phyloP scores from a whole-genome alignment of 2,888 invertebrate genomes.

The Epirrhoe alternata region DNA sequence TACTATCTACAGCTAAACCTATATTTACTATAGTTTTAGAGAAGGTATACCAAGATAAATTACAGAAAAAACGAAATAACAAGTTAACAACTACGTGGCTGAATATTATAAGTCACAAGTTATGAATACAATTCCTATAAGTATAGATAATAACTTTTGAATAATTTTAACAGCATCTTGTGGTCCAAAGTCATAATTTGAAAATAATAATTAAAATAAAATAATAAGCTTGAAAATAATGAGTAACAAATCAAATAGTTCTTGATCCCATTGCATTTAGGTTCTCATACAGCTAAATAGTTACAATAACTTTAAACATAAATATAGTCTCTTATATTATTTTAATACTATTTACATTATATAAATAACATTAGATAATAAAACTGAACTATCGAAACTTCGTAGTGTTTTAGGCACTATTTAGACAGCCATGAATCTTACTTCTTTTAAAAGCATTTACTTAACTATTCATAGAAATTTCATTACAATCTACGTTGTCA shows the following conservation, averaged over 20 bases:
- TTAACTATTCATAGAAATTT: conserved; percentile 69
- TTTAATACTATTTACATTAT: conserved; percentile 73
- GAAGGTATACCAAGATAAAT: background rate
- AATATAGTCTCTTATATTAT: conserved; percentile 60
- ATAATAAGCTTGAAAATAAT: background rate
- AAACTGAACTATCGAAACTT: conserved; percentile 83
- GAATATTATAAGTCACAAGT: background rate
- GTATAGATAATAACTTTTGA: background rate
- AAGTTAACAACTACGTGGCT: background rate
- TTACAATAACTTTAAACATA: conserved; percentile 49
- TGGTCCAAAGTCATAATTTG: conserved; percentile 22
- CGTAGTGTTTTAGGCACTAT: conserved; percentile 85
- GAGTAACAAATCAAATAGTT: conserved; percentile 37
- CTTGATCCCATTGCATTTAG: conserved; percentile 79
- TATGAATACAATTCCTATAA: no score
- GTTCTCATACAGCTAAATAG: conserved; percentile 16
- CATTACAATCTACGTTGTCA: conserved; percentile 78
- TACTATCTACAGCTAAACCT: conserved; percentile 22
- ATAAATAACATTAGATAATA: conserved; percentile 70
- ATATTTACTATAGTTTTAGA: background rate
- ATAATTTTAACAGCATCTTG: conserved; percentile 11
- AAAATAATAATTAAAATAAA: background rate
- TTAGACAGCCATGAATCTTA: conserved; percentile 86
- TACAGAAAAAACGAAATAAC: background rate
- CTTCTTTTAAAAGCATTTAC: conserved; percentile 80